These are phyloP conservation scores for Mechanitis mazaeus DNA, from an alignment of 2,888 invertebrate species.

Conservation along the genomic window DNA sequence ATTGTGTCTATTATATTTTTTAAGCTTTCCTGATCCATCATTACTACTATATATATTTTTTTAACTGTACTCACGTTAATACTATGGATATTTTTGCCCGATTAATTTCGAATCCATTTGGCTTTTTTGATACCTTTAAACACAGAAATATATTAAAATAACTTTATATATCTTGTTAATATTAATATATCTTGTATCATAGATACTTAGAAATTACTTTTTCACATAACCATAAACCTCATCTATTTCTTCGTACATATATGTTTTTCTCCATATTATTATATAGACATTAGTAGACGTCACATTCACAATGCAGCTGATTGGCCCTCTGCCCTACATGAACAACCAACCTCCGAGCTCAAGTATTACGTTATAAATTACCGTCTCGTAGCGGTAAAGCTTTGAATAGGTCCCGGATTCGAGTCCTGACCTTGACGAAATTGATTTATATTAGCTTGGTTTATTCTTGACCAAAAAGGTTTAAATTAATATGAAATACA, in stretches of 20 bases:
- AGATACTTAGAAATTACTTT: neutral
- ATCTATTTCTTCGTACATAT: conserved; percentile 36
- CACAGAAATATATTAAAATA: too few relatives aligned
- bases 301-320: conserved; percentile 55
- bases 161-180: conserved; percentile 9
- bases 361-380: conserved; percentile 21
- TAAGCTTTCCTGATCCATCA: too few relatives aligned
- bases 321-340: conserved; percentile 43
- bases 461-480: too few relatives aligned
- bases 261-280: conserved; percentile 39
- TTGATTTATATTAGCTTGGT: conserved; percentile 2
- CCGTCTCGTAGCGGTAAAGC: conserved; percentile 3
- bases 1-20: too few relatives aligned
- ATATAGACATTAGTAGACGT: conserved; percentile 60
- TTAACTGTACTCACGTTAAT: too few relatives aligned
- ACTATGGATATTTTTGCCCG: too few relatives aligned
- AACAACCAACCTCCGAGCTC: conserved; percentile 37
- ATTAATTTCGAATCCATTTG: too few relatives aligned
- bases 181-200: neutral
- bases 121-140: too few relatives aligned
- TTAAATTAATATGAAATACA: too few relatives aligned
- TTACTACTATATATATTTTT: too few relatives aligned
- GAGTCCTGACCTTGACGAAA: conserved; percentile 14
- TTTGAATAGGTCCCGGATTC: conserved; percentile 1
- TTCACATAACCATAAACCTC: conserved; percentile 21